Base-by-base conservation (phyloP, 1,140 invertebrate species). In the Pseudomyrmex pallidus region DNA sequence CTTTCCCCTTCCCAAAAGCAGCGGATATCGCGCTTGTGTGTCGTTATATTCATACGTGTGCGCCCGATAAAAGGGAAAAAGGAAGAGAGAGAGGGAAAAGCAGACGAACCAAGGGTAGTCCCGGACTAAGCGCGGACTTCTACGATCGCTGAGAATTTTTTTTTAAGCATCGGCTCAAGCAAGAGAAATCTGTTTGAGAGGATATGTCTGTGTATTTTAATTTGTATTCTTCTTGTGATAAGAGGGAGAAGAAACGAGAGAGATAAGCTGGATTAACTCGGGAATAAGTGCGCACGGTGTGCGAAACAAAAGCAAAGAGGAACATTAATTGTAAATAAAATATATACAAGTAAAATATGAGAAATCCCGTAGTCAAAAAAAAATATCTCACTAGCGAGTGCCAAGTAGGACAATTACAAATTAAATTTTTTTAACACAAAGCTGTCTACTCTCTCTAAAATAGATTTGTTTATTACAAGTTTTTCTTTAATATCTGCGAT, bases 21-120 rank as follows among this genome's bases (percentile, higher is more conserved):
- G 44, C 62, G 70, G 85, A 87, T 87, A 87, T 86, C 76, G 85
- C 85, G 86, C 68, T 66, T 74, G 85, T 82, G 63, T 83, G 68
- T 89, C 87, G 56, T 84, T 35, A 82, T 68, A 67, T 76, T 73
- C 63, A 70, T 72, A 72, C 50, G 57, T 82, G 70, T 66, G 57
- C 63, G 67, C 35, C 70, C 70, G 70, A 35, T 72, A 62, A 87
- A 83, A 66, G 62, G 48, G 44, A 25, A 46, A 70, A 56, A 20
- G 35, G 13, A 74, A 56, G 35, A 35, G 35, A 35, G 35, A 35
- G 35, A 35, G 35, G 35, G 25, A 25, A 35, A 35, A 7, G 35
- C 35, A 35, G 35, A 35, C 35, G 35, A 63, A 46, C 25, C 22
- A 8, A 59, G 56, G 54, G 66, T 80, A 80, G 66, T 9, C 44